Evolutionary conservation across 92 coral and sea anemone genomes (phyloP), one percentile per base, ranked within the genome.

Genomic region (Siderastrea radians): DNA sequence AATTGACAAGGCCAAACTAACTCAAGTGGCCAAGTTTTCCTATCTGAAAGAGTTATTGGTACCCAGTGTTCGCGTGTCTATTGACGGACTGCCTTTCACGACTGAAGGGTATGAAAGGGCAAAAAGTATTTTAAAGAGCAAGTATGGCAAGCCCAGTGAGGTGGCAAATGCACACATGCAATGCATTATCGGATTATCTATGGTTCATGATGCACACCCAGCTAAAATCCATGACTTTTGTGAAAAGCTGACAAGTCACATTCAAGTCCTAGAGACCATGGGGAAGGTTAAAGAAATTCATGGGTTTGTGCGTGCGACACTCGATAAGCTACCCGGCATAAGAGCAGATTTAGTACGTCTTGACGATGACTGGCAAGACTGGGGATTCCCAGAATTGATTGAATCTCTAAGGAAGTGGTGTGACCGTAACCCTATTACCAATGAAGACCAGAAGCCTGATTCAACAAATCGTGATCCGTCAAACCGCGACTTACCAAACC

Each of bases 81-180:
- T 91, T 15, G 94, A 82, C 17, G 92, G 92, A 13, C 73, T 88
- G 10, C 91, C 87, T 3, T 88, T 80, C 59, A 79, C 67, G 5
- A 15, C 75, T 55, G 88, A 89, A 45, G 92, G 88, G 5, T 89
- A 89, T 55, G 88, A 89, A 47, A 62, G 88, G 62, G 92, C 88
- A 1, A 83, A 83, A 47, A 71, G 12, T 43, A 68, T 89, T 1
- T 73, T 83, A 65, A 73, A 74, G 50, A 64, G 87, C 79, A 86
- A 90, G 61, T 90, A 86, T 53, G 87, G 93, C n/a, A 80, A 86
- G 74, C 65, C 82, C 54, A 90, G 93, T 48, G 93, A 90, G 77
- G 90, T 84, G 1, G 84, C 80, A 49, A 76, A 90, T 50, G 86
- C 90, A 19, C 90, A 85, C 73, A 79, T 81, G 45, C 90, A 90